Percentiles rank a stretch among this genome's conserved stretches.
Conservation (phyloP, 2,888 invertebrate genomes). For the Agrotis ipsilon region DNA sequence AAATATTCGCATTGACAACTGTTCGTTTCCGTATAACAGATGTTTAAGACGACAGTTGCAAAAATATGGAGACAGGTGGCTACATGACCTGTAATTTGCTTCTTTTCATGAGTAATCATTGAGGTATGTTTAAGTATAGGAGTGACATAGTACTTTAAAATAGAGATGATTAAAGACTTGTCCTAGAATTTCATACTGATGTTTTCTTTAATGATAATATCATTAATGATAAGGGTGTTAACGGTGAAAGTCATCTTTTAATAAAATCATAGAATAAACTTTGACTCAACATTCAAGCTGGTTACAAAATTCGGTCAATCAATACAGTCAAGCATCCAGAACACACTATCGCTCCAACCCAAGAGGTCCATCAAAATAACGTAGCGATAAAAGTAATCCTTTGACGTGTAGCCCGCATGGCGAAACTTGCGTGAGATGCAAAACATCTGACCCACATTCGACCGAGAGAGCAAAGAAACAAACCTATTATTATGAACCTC, state of each 20-base stretch:
- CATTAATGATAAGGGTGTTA: not conserved
- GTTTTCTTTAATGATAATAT: not conserved
- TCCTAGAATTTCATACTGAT: conserved; percentile 20
- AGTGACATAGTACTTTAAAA: conserved; percentile 30
- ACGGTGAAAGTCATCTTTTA: not conserved
- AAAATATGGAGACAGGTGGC: conserved; percentile 68
- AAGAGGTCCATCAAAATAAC: conserved; percentile 56
- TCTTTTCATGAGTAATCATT: conserved; percentile 58
- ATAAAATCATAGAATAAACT: not conserved
- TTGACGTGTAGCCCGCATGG: conserved; percentile 29
- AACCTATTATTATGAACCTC: conserved; percentile 61
- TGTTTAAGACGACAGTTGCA: conserved; percentile 60
- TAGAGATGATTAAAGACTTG: conserved; percentile 3
- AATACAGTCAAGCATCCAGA: conserved; percentile 23
- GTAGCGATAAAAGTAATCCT: conserved; percentile 53
- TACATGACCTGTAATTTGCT: conserved; percentile 63
- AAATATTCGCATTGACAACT: conserved; percentile 60
- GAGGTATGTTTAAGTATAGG: conserved; percentile 40
- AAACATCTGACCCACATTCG: conserved; percentile 54
- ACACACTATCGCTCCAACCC: conserved; percentile 36
- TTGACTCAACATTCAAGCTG: conserved; percentile 2
- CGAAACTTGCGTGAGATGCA: conserved; percentile 50
- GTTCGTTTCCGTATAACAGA: conserved; percentile 66
- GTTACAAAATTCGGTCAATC: not conserved
- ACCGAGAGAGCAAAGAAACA: conserved; percentile 46